Percentiles rank a stretch among this genome's conserved stretches.
These are phyloP conservation scores for Chrysolophus pictus DNA, from an alignment of 2,797 vertebrate genomes.

Conservation along the genomic window DNA sequence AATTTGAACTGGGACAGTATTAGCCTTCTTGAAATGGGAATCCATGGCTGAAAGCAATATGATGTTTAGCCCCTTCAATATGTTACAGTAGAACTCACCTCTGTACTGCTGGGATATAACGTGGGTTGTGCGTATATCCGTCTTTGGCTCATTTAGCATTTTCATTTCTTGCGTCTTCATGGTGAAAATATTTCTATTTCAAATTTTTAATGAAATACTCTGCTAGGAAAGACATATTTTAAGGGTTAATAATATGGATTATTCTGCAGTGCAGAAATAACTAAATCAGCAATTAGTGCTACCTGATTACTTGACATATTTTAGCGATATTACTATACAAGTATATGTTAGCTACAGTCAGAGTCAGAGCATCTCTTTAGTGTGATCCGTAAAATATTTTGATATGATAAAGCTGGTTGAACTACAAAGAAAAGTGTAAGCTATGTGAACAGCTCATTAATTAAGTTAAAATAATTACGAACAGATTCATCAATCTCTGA, in stretches of 20 bases:
- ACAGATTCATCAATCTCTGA: not conserved
- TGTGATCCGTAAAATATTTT: not conserved
- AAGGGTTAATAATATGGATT: not conserved
- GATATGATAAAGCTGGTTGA: not conserved
- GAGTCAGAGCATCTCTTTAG: not conserved
- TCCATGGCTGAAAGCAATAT: not conserved
- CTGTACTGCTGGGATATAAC: not conserved
- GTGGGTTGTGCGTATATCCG: fast-evolving
- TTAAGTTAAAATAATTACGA: not conserved
- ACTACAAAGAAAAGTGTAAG: not conserved
- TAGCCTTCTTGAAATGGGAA: not conserved
- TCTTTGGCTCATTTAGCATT: not conserved
- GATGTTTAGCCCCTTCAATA: not conserved
- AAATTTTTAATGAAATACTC: not conserved
- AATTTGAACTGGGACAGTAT: not conserved
- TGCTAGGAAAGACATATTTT: not conserved
- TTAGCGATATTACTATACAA: not conserved
- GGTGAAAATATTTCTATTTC: not conserved
- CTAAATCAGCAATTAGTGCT: not conserved
- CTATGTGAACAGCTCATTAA: not conserved
- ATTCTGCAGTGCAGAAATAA: not conserved
- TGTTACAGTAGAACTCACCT: not conserved
- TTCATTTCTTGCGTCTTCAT: not conserved
- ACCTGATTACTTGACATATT: not conserved
- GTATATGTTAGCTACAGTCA: not conserved